phyloP scores from a whole-genome alignment of 2,113 vertebrate species.

The Pantherophis guttatus region DNA sequence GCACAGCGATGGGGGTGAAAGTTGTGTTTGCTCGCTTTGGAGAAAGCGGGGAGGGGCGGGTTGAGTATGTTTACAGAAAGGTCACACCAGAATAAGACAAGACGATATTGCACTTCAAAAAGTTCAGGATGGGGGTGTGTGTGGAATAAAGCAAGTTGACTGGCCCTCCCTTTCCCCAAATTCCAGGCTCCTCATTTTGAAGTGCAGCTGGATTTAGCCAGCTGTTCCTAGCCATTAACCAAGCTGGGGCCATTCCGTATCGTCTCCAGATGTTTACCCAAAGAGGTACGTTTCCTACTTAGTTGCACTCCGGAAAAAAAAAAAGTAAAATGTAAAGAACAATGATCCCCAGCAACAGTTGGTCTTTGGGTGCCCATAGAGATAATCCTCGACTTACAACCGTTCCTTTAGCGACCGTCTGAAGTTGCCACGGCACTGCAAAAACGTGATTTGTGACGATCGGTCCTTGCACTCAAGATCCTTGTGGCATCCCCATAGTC shows the following conservation, averaged over 20 bases:
- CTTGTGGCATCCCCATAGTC: neutral
- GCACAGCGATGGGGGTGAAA: constrained; percentile 38
- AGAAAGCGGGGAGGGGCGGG: neutral
- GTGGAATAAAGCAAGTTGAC: neutral
- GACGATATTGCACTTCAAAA: constrained; percentile 64
- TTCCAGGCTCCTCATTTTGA: neutral
- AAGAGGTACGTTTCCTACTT: neutral
- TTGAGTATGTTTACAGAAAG: neutral
- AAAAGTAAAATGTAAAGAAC: neutral
- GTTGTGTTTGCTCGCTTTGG: neutral
- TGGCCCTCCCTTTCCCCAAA: neutral
- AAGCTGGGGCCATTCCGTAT: neutral
- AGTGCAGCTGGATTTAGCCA: neutral
- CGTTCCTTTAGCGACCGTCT: neutral
- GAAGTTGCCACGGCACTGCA: neutral
- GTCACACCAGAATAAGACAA: constrained; percentile 23
- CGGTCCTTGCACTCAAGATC: neutral
- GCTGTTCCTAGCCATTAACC: neutral
- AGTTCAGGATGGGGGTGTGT: neutral
- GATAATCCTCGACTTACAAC: neutral
- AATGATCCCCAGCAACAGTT: neutral
- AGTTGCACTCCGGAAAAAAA: neutral
- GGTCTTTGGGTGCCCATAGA: no score
- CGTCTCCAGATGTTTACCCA: neutral
- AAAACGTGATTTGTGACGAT: neutral